phyloP scores from a whole-genome alignment of 2,113 vertebrate species.

The Neolamprologus falcicula region DNA sequence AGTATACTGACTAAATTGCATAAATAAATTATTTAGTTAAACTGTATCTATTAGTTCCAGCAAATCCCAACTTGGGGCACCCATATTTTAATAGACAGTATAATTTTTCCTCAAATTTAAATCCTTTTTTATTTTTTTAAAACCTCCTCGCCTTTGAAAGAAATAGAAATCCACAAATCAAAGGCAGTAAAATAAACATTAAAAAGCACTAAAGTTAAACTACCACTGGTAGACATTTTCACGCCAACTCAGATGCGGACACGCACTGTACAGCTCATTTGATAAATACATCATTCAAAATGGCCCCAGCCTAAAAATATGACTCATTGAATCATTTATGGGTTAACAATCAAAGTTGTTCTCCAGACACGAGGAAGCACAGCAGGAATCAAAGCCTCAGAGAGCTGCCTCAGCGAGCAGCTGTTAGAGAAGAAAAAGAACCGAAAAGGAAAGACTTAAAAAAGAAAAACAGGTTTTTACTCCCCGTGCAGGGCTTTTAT shows the following conservation, averaged over 20 bases:
- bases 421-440: background rate
- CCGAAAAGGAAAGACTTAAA: background rate
- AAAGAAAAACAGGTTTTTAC: background rate
- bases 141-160: background rate
- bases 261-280: background rate
- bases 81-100: background rate
- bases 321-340: conserved; percentile 47
- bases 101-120: background rate
- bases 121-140: background rate
- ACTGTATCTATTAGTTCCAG: background rate
- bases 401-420: background rate
- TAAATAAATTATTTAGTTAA: background rate
- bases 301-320: conserved; percentile 38
- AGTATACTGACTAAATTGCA: background rate
- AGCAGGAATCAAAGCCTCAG: background rate
- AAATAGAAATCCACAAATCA: background rate
- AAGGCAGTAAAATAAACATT: conserved; percentile 12
- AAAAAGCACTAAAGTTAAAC: conserved; percentile 4
- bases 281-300: conserved; percentile 33
- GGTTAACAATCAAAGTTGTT: conserved; percentile 46
- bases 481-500: background rate
- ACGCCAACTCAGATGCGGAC: background rate
- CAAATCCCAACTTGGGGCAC: background rate
- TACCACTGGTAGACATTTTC: background rate
- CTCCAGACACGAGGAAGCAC: conserved; percentile 12